Percentiles rank a stretch among this genome's conserved stretches.
Evolutionary conservation across 2,113 vertebrate species (phyloP).

Genomic region (Ammospiza nelsoni): DNA sequence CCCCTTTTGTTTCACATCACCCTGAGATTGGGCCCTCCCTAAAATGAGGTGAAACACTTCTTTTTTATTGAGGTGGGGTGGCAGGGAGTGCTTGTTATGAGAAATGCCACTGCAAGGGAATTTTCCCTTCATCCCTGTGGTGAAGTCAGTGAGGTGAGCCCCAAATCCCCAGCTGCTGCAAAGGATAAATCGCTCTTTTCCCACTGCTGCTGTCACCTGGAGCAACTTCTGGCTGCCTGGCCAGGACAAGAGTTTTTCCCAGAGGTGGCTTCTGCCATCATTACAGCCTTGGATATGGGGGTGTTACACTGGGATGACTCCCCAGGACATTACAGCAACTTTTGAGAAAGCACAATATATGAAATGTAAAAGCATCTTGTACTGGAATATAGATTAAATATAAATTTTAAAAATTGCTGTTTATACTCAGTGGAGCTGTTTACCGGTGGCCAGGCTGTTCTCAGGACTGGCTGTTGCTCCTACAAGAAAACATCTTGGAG

Average conservation of each 20-base stretch:
- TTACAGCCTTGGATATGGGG: background rate
- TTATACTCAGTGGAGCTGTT: background rate
- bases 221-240: background rate
- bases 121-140: background rate
- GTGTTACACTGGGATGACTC: background rate
- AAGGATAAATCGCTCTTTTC: accelerated
- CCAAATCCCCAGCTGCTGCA: background rate
- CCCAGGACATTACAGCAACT: background rate
- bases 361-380: background rate
- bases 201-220: background rate
- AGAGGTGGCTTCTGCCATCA: background rate
- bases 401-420: background rate
- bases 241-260: background rate
- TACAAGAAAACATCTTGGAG: background rate
- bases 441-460: background rate
- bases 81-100: background rate
- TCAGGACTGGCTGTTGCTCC: background rate
- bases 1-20: background rate
- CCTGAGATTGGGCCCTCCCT: no score
- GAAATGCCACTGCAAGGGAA: background rate
- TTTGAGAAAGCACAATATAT: background rate
- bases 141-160: background rate
- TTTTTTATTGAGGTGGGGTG: background rate
- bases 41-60: background rate
- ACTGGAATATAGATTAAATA: background rate